Evolutionary conservation across 2,888 invertebrate genomes (phyloP).

Genomic region (Polyploca ridens): DNA sequence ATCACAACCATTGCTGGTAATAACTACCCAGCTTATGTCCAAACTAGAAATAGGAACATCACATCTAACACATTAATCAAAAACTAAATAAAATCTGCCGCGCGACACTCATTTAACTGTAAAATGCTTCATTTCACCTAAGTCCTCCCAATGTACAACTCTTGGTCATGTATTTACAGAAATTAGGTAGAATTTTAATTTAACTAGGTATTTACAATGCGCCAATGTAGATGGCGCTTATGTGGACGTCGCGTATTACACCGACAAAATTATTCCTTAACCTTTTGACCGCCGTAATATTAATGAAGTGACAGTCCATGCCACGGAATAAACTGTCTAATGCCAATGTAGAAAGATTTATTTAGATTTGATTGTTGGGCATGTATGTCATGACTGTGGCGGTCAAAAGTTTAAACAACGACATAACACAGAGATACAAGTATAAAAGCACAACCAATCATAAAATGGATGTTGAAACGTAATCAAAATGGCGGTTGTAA

Average conservation of each 20-base stretch:
- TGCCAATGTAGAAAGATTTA: too few relatives aligned
- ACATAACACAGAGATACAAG: not conserved
- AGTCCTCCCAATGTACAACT: conserved; percentile 55
- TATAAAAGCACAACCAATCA: not conserved
- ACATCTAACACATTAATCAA: not conserved
- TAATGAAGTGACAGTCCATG: too few relatives aligned
- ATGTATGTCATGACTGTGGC: too few relatives aligned
- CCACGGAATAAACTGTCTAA: too few relatives aligned
- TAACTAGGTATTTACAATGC: conserved; percentile 77
- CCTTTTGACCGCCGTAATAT: too few relatives aligned
- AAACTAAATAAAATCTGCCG: conserved; percentile 18
- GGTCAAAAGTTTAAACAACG: too few relatives aligned
- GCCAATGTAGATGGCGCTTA: conserved; percentile 14
- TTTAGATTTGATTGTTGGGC: too few relatives aligned
- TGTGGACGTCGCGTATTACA: conserved; percentile 22
- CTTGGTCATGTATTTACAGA: conserved; percentile 81
- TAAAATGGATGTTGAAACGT: not conserved
- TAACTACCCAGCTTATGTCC: not conserved
- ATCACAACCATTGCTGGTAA: conserved; percentile 3
- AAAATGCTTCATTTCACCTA: conserved; percentile 53
- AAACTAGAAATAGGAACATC: conserved; percentile 6
- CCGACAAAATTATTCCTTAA: not conserved
- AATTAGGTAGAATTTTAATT: conserved; percentile 64
- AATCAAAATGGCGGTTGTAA: not conserved
- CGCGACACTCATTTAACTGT: conserved; percentile 27